These are phyloP conservation scores for Trematomus bernacchii DNA, from an alignment of 2,797 vertebrate species.

Conservation along the genomic window DNA sequence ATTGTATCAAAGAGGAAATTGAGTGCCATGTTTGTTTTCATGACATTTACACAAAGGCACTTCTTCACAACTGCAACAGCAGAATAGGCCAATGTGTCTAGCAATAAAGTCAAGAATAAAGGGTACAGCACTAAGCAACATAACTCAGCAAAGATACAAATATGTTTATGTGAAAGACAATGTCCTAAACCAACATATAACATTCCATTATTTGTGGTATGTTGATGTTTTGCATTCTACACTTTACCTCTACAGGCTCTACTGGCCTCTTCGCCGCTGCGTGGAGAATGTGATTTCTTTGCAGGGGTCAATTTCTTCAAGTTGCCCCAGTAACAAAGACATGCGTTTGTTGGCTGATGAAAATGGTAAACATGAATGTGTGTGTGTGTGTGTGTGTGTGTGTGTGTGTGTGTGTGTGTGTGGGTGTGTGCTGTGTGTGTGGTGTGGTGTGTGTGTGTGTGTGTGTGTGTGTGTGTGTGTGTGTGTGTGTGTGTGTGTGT, in stretches of 20 bases:
- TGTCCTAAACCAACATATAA: not conserved
- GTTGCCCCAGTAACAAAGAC: conserved; percentile 67
- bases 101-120: not conserved
- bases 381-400: conserved; percentile 57
- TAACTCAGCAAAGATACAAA: not conserved
- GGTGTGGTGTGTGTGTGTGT: conserved; percentile 20
- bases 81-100: not conserved
- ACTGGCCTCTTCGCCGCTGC: conserved; percentile 5
- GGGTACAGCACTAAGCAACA: not conserved
- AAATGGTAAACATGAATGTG: conserved; percentile 74
- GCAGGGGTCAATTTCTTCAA: conserved; percentile 45
- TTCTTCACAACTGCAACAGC: not conserved
- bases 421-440: too few species aligned
- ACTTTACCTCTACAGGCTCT: not conserved
- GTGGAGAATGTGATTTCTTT: conserved; percentile 43
- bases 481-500: not conserved
- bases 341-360: conserved; percentile 66
- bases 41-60: not conserved
- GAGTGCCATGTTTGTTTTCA: not conserved
- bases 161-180: not conserved
- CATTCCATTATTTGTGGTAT: not conserved
- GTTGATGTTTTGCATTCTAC: not conserved
- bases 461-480: conserved; percentile 31
- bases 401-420: conserved; percentile 33
- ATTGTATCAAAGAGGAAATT: not conserved